Evolutionary conservation across 2,888 invertebrate species (phyloP).

Genomic region (Tanytarsus gracilentus): DNA sequence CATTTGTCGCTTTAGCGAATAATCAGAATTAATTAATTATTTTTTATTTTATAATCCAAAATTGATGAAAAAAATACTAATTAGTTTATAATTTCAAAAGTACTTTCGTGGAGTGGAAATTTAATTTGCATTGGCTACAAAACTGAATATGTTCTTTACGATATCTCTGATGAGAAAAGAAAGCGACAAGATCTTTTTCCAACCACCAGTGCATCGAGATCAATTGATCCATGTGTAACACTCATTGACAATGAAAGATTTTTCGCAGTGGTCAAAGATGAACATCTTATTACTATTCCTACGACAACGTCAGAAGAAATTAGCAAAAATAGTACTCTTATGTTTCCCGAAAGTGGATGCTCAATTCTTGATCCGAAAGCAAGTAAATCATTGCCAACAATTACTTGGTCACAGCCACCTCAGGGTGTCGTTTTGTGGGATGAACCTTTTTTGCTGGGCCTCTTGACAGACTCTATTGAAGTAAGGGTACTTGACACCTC

Average conservation of each 20-base stretch:
- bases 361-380: constrained; percentile 17
- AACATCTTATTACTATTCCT: constrained; percentile 77
- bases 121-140: constrained; percentile 82
- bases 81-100: no score
- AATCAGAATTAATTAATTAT: no score
- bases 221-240: constrained; percentile 74
- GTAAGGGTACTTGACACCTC: constrained; percentile 77
- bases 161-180: constrained; percentile 44
- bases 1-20: no score
- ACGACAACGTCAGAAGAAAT: constrained; percentile 37
- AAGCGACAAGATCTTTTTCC: constrained; percentile 76
- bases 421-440: constrained; percentile 64
- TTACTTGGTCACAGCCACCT: constrained; percentile 19
- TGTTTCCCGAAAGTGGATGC: constrained; percentile 1
- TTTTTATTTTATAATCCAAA: no score
- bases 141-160: constrained; percentile 67
- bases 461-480: constrained; percentile 74
- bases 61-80: no score
- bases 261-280: constrained; percentile 79
- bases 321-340: constrained; percentile 44
- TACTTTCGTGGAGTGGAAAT: constrained; percentile 73
- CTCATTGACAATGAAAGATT: constrained; percentile 58
- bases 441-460: constrained; percentile 82
- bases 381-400: constrained; percentile 25
- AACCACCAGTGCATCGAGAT: constrained; percentile 66